A percentile compares a stretch with the other conserved stretches of the same genome.
Evolutionary conservation across 2,113 vertebrate genomes (phyloP).

Genomic region (Gulo gulo): DNA sequence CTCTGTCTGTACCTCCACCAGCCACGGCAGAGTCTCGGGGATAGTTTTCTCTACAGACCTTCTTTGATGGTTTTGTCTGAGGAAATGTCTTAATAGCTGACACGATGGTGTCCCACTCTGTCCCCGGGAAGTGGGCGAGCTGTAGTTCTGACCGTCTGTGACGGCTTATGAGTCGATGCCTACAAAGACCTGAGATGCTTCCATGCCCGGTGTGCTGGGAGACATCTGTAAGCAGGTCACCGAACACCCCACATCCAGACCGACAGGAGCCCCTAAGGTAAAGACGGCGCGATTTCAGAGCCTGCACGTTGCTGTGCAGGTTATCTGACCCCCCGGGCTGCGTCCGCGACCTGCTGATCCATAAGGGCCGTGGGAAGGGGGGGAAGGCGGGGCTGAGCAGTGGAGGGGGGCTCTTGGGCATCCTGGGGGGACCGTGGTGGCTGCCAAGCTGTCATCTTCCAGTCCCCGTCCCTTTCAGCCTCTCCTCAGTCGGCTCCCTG

Average conservation of each 20-base stretch:
- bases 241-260: neutral
- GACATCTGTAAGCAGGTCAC: neutral
- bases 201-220: neutral
- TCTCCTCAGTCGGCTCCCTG: too few species aligned
- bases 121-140: neutral
- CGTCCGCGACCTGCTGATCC: neutral
- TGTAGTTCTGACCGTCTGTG: fast-evolving
- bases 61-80: neutral
- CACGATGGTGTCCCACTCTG: too few species aligned
- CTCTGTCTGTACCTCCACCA: neutral
- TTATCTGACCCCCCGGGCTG: fast-evolving
- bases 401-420: neutral
- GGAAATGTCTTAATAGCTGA: neutral
- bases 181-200: neutral
- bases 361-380: neutral
- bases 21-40: fast-evolving
- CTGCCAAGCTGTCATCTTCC: neutral
- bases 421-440: neutral
- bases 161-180: neutral
- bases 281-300: neutral
- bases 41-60: neutral
- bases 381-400: too few species aligned
- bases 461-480: fast-evolving
- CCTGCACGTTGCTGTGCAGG: fast-evolving
- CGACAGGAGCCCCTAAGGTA: too few species aligned